A percentile compares a stretch with the other conserved stretches of the same genome.
phyloP scores from a whole-genome alignment of 1,140 invertebrate species.

The Drosophila truncata region DNA sequence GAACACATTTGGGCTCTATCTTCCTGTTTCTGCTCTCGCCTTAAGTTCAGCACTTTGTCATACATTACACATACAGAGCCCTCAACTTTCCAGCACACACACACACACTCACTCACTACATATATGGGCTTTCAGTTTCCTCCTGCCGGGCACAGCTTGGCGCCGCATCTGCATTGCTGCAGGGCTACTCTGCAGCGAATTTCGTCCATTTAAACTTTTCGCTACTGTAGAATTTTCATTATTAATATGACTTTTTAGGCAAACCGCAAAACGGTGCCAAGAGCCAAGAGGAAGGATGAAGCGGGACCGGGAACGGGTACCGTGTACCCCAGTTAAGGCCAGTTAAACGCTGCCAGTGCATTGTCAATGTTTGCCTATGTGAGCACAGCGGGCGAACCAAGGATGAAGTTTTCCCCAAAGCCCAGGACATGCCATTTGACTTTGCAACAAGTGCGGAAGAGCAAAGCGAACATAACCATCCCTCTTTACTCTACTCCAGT shows the following conservation, averaged over 20 bases:
- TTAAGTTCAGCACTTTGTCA: constrained; percentile 48
- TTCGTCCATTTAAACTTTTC: constrained; percentile 82
- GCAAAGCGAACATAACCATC: constrained; percentile 6
- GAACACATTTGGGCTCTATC: background rate
- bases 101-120: constrained; percentile 28
- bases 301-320: constrained; percentile 1
- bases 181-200: constrained; percentile 67
- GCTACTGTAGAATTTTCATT: constrained; percentile 82
- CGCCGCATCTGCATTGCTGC: constrained; percentile 70
- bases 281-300: constrained; percentile 20
- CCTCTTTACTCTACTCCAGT: background rate
- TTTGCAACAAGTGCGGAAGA: constrained; percentile 75
- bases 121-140: constrained; percentile 4
- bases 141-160: constrained; percentile 64
- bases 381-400: constrained; percentile 52
- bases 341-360: constrained; percentile 76
- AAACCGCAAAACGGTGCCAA: constrained; percentile 66
- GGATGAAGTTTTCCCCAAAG: constrained; percentile 67
- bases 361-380: constrained; percentile 79
- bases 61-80: constrained; percentile 70
- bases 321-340: constrained; percentile 50
- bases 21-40: constrained; percentile 6
- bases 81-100: constrained; percentile 63
- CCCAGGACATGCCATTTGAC: constrained; percentile 72
- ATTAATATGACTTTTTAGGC: constrained; percentile 83